Conservation (phyloP, 2,797 vertebrate genomes). For the Cuniculus paca region DNA sequence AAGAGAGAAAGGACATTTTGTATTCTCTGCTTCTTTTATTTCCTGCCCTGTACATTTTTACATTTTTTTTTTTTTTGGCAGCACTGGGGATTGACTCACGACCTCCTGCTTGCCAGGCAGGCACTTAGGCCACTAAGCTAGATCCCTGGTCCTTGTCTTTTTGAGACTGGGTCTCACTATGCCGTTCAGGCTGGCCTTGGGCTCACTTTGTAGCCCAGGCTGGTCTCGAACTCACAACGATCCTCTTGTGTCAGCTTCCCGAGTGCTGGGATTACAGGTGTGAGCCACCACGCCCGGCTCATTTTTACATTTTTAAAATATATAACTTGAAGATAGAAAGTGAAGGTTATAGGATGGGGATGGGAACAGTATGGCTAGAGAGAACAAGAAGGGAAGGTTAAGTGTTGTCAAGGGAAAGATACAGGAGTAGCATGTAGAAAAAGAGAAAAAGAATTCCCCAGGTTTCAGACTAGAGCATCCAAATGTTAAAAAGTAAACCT, state of each 20-base stretch:
- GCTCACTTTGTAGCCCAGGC: too few species aligned
- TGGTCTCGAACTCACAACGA: too few species aligned
- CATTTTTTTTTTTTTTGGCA: too few species aligned
- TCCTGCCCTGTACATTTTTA: background rate
- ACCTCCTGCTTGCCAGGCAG: too few species aligned
- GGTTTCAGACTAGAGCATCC: background rate
- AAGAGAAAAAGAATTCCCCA: background rate
- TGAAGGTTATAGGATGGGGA: background rate
- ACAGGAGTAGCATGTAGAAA: background rate
- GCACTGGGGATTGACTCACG: too few species aligned
- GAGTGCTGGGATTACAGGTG: too few species aligned
- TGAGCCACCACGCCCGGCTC: too few species aligned
- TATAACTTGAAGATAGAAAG: background rate
- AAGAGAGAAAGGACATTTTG: background rate
- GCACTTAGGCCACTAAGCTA: too few species aligned
- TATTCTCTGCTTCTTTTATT: slow-evolving; percentile 33
- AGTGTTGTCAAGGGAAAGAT: background rate
- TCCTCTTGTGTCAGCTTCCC: too few species aligned
- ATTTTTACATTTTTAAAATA: background rate
- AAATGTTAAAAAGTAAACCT: background rate
- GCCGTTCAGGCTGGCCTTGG: too few species aligned
- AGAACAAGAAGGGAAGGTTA: background rate
- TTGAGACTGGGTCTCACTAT: too few species aligned
- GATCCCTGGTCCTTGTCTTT: too few species aligned
- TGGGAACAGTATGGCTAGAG: background rate